Conservation (phyloP, 2,797 vertebrate genomes). For the Alosa sapidissima region DNA sequence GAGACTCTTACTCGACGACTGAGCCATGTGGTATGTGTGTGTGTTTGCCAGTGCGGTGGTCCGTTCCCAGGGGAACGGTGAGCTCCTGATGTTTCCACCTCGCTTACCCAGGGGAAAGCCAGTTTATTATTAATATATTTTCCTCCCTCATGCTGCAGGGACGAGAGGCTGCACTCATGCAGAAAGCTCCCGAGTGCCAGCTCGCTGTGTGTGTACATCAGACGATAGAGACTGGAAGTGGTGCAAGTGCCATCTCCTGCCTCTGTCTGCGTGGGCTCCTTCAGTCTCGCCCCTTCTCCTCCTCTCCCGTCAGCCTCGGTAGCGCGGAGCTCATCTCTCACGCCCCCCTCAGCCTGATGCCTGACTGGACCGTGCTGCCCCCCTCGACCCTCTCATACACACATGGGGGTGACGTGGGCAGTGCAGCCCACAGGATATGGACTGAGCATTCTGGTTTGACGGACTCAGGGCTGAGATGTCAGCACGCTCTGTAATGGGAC, state of each 20-base stretch:
- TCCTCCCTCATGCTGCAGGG: not conserved
- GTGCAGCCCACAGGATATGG: not conserved
- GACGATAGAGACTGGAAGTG: conserved; percentile 34
- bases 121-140: not conserved
- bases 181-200: conserved; percentile 2
- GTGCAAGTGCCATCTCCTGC: conserved; percentile 39
- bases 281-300: conserved; percentile 27
- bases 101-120: not conserved
- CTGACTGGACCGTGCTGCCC: not conserved
- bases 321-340: not conserved
- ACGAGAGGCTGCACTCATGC: conserved; percentile 27
- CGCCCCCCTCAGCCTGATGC: not conserved
- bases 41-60: not conserved
- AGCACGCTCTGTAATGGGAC: not conserved
- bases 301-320: conserved; percentile 23
- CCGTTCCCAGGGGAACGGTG: not conserved
- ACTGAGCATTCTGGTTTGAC: not conserved
- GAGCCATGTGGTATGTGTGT: not conserved
- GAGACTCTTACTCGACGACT: not conserved
- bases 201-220: conserved; percentile 25
- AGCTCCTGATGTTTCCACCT: not conserved
- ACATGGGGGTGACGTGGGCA: not conserved
- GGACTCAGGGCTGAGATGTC: not conserved
- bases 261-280: conserved; percentile 33
- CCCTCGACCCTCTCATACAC: not conserved